Base-by-base conservation (phyloP, 2,888 invertebrate genomes). In the Microplitis manilae region DNA sequence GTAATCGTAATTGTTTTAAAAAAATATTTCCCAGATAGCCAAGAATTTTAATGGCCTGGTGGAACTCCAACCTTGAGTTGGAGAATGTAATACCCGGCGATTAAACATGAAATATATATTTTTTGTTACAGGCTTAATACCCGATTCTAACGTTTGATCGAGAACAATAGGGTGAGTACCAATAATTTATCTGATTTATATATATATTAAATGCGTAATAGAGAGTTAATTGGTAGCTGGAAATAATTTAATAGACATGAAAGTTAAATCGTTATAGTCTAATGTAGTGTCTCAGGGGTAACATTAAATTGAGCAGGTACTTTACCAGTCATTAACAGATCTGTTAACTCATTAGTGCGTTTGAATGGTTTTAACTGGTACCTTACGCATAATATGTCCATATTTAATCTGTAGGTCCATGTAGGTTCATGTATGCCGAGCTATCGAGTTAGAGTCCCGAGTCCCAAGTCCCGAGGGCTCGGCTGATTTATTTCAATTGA, bases 261-360 rank as follows among this genome's bases (percentile, higher is more conserved):
- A 50, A 50, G 13, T 50, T 8, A 50, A 30, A 30, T 30, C 30
- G 30, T 30, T 30, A 30, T 30, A 30, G 30, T 30, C 30, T 30
- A 30, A 30, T 30, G 30, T 30, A 59, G 59, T 62, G 62, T 65
- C 65, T 65, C 13, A 30, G 20, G 65, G 65, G 38, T 38, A 17
- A 20, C 20, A 65, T 65, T 65, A 20, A 30, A 65, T 38, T 30
- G 30, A 65, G 30, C 60, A 73, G 17, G 41, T 68, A 75, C 68
- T 75, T 68, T 68, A 61, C 60, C 20, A 61, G 69, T 62, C 69
- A 69, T 75, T 75, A 69, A 69, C 61, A 50, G 59, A 50, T 17
- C 38, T 68, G 17, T 68, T 15, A 15, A 68, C 15, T 68, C 41
- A 68, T 68, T 65, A 65, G 30, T 62, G 62, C 13, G 20, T 65